Conservation (phyloP, 2,797 vertebrate species). For the Coregonus ussuriensis region DNA sequence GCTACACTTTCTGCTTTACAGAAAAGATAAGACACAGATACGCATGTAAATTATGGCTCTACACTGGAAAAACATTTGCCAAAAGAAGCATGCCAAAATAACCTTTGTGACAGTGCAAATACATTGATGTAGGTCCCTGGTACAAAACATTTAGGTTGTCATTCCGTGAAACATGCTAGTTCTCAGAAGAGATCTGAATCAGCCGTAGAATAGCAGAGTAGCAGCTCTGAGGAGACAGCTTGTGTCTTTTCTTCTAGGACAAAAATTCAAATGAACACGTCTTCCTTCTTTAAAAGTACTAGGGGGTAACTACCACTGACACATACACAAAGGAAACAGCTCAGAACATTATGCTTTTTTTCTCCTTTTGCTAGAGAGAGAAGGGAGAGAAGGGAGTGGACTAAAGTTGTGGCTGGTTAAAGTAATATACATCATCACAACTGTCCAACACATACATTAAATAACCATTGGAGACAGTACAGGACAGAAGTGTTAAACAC, state of each 20-base stretch:
- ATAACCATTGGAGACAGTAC: constrained; percentile 97
- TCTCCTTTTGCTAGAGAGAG: constrained; percentile 82
- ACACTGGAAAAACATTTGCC: constrained; percentile 82
- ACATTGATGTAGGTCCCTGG: constrained; percentile 98
- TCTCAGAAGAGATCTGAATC: constrained; percentile 87
- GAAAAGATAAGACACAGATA: constrained; percentile 73
- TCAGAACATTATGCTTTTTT: constrained; percentile 76
- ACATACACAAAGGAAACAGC: constrained; percentile 97
- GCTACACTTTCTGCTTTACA: constrained; percentile 58
- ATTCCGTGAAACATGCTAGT: constrained; percentile 99
- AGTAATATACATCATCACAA: constrained; percentile 94
- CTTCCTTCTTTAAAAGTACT: constrained; percentile 75
- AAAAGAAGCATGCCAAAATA: constrained; percentile 97
- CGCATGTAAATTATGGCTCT: constrained; percentile 89
- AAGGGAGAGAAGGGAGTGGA: constrained; percentile 66
- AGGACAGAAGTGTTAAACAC: constrained; percentile 96
- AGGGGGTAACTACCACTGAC: constrained; percentile 93
- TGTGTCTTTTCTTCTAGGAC: constrained; percentile 85
- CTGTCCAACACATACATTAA: constrained; percentile 98
- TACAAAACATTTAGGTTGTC: constrained; percentile 98
- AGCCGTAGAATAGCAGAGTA: constrained; percentile 85
- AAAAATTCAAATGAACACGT: constrained; percentile 66
- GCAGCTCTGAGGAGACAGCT: constrained; percentile 98
- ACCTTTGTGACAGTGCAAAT: constrained; percentile 99
- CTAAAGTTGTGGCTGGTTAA: constrained; percentile 86